phyloP scores from a whole-genome alignment of 2,888 invertebrate species.

The Aelia acuminata region DNA sequence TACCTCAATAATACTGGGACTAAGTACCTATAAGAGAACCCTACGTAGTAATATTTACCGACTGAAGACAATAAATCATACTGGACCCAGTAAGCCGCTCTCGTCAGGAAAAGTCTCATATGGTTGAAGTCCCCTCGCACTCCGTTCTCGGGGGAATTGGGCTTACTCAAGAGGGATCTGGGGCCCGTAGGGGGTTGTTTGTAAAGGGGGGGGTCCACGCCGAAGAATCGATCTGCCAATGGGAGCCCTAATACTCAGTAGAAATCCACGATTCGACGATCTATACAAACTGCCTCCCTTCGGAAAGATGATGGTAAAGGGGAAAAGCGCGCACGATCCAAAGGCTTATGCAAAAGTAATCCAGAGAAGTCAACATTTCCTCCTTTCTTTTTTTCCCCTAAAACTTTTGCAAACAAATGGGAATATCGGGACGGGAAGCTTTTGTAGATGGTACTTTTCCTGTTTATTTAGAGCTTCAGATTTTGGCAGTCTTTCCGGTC shows the following conservation, averaged over 20 bases:
- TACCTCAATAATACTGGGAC: too few relatives aligned
- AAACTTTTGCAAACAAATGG: not conserved
- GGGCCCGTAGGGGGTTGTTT: not conserved
- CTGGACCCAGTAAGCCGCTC: not conserved
- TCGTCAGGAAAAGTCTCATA: conserved; percentile 4
- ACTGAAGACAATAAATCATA: not conserved
- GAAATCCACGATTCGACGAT: not conserved
- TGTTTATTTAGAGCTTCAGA: too few relatives aligned
- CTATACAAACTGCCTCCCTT: not conserved
- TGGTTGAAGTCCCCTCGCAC: not conserved
- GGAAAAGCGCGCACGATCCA: not conserved
- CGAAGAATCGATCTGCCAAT: not conserved
- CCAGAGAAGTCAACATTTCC: not conserved
- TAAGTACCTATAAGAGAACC: too few relatives aligned
- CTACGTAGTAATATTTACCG: not conserved
- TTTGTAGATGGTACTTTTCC: too few relatives aligned
- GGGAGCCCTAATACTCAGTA: not conserved
- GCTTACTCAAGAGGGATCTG: conserved; percentile 6
- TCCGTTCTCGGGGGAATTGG: not conserved
- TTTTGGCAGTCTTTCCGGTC: too few relatives aligned
- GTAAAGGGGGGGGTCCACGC: not conserved
- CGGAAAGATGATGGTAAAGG: too few relatives aligned
- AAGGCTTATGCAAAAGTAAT: not conserved
- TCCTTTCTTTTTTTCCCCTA: not conserved
- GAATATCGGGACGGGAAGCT: too few relatives aligned